Percentiles rank a stretch among this genome's conserved stretches.
Evolutionary conservation across 1,140 invertebrate genomes (phyloP).

Genomic region (Tetraneura akinire): DNA sequence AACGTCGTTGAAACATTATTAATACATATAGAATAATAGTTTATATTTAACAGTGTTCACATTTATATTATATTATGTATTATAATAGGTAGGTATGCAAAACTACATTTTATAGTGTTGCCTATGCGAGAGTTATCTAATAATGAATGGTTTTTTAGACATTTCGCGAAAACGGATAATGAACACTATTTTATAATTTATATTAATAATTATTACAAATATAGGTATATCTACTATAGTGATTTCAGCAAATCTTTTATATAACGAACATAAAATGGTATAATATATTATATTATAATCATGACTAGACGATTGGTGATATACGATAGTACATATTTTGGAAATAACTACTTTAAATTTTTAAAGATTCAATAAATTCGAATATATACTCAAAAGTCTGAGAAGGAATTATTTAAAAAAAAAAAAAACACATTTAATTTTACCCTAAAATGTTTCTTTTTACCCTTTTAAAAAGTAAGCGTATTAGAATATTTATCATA

Average conservation of each 20-base stretch:
- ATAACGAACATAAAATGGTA: not conserved
- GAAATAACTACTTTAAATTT: not conserved
- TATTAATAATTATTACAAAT: not conserved
- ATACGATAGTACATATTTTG: not conserved
- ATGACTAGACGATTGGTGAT: slow-evolving; percentile 26
- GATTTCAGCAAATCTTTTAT: not conserved
- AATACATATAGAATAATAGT: too few species aligned
- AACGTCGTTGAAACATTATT: too few species aligned
- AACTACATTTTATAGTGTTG: too few species aligned
- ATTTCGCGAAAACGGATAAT: not conserved
- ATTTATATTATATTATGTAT: too few species aligned
- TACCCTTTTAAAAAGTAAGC: slow-evolving; percentile 22
- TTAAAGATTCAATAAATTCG: slow-evolving; percentile 18
- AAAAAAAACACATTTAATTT: not conserved
- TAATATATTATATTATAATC: not conserved
- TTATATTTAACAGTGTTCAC: too few species aligned
- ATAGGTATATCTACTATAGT: not conserved
- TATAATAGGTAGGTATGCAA: too few species aligned
- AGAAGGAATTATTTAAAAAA: slow-evolving; percentile 26
- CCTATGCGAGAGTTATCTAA: too few species aligned
- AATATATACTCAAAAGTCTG: slow-evolving; percentile 25
- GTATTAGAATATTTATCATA: not conserved
- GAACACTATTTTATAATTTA: not conserved
- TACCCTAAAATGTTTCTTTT: slow-evolving; percentile 31
- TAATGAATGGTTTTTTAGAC: too few species aligned